Evolutionary conservation across 2,797 vertebrate genomes (phyloP), one percentile per base, ranked within the genome.

Genomic region (Enteromius anoplus): DNA sequence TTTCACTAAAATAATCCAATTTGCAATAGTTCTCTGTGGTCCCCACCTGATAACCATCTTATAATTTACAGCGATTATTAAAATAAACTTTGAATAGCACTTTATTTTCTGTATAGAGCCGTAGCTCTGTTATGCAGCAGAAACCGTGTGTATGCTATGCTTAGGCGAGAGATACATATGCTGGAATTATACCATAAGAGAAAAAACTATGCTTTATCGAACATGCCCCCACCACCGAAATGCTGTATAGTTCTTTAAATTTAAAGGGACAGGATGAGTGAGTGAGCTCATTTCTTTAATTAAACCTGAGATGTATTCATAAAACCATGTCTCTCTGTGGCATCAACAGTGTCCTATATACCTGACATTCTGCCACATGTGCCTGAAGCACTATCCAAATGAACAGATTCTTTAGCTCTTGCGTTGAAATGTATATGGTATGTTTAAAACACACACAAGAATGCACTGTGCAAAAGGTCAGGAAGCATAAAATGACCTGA

Each of bases 301-400:
- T 62, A 53, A 82, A 66, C 58, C n/a, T 73, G 58, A 26, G 34
- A 70, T 75, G 26, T 26, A 66, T 73, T 21, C 55, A 51, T 42
- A 83, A 73, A 75, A 65, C 55, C 64, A 12, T 42, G 47, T 9
- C 45, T 68, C 23, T 68, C 32, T 66, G 15, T 72, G 40, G 84
- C 76, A 84, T 78, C 72, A 84, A 80, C 34, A 70, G 84, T 81
- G 62, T 83, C 81, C 55, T 84, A 76, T 87, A 85, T 84, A 82
- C 51, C 75, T 85, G 86, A 75, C 78, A 75, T 87, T 75, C 32
- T 23, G 73, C 84, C 84, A 85, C 81, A 47, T 60, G 73, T 45
- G 51, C 40, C 81, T 85, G 65, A 37, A 72, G 86, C 29, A 78
- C 68, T 83, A 75, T 81, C 78, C 78, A 87, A 84, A 81, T 55